These are phyloP conservation scores for Gambusia yucatana DNA, from an alignment of 2,797 vertebrate genomes.

Conservation along the genomic window DNA sequence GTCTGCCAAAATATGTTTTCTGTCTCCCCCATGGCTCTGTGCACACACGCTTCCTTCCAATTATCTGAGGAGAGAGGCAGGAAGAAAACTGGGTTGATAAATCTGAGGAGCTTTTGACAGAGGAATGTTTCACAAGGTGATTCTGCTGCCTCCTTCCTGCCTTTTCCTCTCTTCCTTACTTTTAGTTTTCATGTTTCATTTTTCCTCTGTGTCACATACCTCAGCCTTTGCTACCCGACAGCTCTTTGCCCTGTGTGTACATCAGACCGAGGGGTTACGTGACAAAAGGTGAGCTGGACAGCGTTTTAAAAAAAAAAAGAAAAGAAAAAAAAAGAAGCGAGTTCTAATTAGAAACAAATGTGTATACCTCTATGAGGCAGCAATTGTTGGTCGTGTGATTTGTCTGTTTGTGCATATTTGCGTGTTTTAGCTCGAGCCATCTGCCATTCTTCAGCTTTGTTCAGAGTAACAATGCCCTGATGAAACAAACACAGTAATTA, in stretches of 20 bases:
- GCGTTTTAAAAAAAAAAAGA: slow-evolving; percentile 19
- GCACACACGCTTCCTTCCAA: slow-evolving; percentile 70
- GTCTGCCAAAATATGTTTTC: slow-evolving; percentile 73
- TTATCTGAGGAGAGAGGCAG: slow-evolving; percentile 71
- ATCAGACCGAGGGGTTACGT: slow-evolving; percentile 19
- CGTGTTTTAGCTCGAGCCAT: slow-evolving; percentile 21
- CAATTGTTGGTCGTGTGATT: slow-evolving; percentile 10
- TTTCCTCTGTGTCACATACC: slow-evolving; percentile 41
- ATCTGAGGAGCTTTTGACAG: slow-evolving; percentile 69
- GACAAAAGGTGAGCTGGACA: slow-evolving; percentile 34
- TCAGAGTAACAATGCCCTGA: slow-evolving; percentile 27
- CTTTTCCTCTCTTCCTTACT: slow-evolving; percentile 25
- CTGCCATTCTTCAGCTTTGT: slow-evolving; percentile 35
- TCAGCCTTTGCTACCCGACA: slow-evolving; percentile 41
- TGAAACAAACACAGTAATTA: slow-evolving; percentile 46
- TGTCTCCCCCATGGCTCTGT: slow-evolving; percentile 61
- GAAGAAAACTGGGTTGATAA: slow-evolving; percentile 67
- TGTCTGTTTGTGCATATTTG: background rate
- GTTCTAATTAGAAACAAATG: slow-evolving; percentile 43
- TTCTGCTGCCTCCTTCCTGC: background rate
- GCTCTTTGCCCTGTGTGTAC: slow-evolving; percentile 33
- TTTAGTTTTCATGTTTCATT: slow-evolving; percentile 44
- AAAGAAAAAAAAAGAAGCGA: slow-evolving; percentile 12
- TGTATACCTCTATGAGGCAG: background rate
- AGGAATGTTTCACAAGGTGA: slow-evolving; percentile 56